Percentiles rank a stretch among this genome's conserved stretches.
These are phyloP conservation scores for Nephrotoma appendiculata DNA, from an alignment of 2,888 invertebrate genomes.

Conservation along the genomic window DNA sequence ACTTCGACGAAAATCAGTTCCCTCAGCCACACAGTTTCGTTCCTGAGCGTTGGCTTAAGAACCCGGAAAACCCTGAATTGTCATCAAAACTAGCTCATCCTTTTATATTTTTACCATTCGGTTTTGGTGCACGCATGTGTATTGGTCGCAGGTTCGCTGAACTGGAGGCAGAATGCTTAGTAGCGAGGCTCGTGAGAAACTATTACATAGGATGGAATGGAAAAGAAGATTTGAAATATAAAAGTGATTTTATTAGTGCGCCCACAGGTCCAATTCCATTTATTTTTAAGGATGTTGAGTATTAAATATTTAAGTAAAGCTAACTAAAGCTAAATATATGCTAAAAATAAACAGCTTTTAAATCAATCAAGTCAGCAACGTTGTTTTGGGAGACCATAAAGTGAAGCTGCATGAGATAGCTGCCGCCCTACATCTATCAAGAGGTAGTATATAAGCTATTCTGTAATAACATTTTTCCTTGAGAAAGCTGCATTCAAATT, in stretches of 20 bases:
- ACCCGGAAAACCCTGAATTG: conserved; percentile 16
- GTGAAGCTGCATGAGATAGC: too few relatives aligned
- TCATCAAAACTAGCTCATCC: neutral
- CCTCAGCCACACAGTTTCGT: conserved; percentile 43
- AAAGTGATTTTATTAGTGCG: neutral
- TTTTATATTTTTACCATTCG: conserved; percentile 3
- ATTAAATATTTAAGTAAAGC: neutral
- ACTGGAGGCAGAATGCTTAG: conserved; percentile 44
- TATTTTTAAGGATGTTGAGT: neutral
- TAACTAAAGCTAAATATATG: too few relatives aligned
- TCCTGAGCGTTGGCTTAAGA: conserved; percentile 59
- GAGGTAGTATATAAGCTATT: too few relatives aligned
- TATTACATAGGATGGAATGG: neutral
- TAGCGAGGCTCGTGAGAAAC: neutral
- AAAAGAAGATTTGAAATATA: neutral
- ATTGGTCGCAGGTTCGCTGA: conserved; percentile 58
- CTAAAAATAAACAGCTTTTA: too few relatives aligned
- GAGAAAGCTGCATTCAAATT: too few relatives aligned
- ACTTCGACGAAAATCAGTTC: conserved; percentile 46
- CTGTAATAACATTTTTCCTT: too few relatives aligned
- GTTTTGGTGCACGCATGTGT: conserved; percentile 38
- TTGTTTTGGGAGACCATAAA: too few relatives aligned
- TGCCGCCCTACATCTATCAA: too few relatives aligned
- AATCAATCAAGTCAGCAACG: too few relatives aligned
- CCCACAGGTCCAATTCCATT: neutral